These are phyloP conservation scores for Drosophila mauritiana DNA, from an alignment of 1,140 invertebrate genomes.

Conservation along the genomic window DNA sequence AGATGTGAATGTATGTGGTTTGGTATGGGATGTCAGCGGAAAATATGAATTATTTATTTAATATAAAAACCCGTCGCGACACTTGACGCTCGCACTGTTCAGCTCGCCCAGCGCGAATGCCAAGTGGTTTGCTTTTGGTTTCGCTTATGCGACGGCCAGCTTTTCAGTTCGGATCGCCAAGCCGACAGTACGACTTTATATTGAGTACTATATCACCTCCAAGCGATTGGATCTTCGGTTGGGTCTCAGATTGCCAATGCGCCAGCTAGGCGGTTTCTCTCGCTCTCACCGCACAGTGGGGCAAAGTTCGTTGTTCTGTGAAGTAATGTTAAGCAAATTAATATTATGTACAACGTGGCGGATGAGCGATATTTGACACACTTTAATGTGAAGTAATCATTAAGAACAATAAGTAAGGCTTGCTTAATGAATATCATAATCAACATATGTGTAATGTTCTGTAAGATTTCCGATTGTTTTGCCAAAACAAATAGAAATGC, in stretches of 20 bases:
- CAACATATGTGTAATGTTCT: too few species aligned
- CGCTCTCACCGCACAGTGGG: neutral
- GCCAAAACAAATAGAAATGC: too few species aligned
- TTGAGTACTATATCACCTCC: slow-evolving; percentile 11
- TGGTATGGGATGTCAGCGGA: neutral
- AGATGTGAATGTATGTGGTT: neutral
- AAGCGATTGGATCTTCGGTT: slow-evolving; percentile 10
- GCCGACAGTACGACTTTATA: slow-evolving; percentile 3
- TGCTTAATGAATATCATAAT: too few species aligned
- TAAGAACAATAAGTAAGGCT: too few species aligned
- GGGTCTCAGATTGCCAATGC: neutral
- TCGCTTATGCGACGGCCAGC: slow-evolving; percentile 1
- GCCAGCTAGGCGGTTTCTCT: neutral
- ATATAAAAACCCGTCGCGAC: slow-evolving; percentile 17
- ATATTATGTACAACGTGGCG: too few species aligned
- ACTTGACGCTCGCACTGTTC: slow-evolving; percentile 36
- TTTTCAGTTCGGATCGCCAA: slow-evolving; percentile 23
- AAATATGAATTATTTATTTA: too few species aligned
- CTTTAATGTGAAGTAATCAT: too few species aligned
- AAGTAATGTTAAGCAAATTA: neutral
- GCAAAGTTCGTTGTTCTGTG: neutral
- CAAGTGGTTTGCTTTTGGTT: slow-evolving; percentile 2
- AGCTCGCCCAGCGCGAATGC: slow-evolving; percentile 33
- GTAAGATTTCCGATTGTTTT: too few species aligned
- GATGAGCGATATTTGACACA: too few species aligned